These are phyloP conservation scores for Meda fulgida DNA, from an alignment of 2,797 vertebrate species.

Conservation along the genomic window DNA sequence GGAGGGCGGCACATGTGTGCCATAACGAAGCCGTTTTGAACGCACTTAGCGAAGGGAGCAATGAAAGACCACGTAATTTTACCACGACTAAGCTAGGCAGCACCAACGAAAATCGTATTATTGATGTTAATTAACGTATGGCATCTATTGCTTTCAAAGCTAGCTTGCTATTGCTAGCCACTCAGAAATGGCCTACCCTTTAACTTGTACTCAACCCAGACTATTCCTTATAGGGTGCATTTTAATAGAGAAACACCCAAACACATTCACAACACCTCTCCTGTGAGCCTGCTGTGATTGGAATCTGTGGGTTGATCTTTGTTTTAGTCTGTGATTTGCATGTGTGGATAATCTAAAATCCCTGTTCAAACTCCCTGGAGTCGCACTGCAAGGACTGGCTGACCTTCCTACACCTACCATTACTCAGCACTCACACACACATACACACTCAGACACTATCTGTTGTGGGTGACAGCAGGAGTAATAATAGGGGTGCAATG, in stretches of 20 bases:
- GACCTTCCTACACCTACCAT: constrained; percentile 55
- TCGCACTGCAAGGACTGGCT: constrained; percentile 55
- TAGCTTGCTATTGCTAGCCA: too few species aligned
- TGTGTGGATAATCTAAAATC: constrained; percentile 45
- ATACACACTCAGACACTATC: constrained; percentile 31
- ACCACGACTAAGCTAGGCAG: too few species aligned
- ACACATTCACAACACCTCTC: neutral
- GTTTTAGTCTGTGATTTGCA: constrained; percentile 46
- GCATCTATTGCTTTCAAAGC: too few species aligned
- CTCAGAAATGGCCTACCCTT: neutral
- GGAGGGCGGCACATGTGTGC: too few species aligned
- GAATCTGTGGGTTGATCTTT: constrained; percentile 39
- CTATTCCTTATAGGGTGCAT: neutral
- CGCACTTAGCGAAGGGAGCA: too few species aligned
- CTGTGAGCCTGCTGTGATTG: constrained; percentile 21
- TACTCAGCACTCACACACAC: constrained; percentile 42
- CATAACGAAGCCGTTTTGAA: too few species aligned
- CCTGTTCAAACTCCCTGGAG: constrained; percentile 46
- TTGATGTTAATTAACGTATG: too few species aligned
- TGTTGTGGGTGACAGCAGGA: constrained; percentile 43
- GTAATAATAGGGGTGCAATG: constrained; percentile 52
- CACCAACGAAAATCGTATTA: too few species aligned
- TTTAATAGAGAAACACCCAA: neutral
- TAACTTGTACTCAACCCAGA: neutral
- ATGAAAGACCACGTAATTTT: too few species aligned